phyloP scores from a whole-genome alignment of 2,797 vertebrate genomes.

The Gobio occitaniae region DNA sequence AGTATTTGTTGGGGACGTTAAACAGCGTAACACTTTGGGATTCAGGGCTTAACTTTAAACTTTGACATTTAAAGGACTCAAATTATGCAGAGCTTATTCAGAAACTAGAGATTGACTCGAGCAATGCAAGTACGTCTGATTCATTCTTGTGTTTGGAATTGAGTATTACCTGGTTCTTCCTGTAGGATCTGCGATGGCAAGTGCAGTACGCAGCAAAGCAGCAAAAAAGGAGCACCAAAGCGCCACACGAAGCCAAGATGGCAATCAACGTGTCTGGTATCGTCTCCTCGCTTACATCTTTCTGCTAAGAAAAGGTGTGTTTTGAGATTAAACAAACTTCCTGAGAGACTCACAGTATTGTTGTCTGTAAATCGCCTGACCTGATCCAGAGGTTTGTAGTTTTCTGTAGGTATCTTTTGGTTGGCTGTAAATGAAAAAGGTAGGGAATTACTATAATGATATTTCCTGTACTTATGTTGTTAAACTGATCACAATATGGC shows the following conservation, averaged over 20 bases:
- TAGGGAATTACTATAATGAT: neutral
- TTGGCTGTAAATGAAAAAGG: constrained; percentile 32
- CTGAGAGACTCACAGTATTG: neutral
- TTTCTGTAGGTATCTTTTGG: neutral
- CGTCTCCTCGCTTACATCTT: neutral
- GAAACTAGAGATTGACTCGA: neutral
- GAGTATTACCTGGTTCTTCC: constrained; percentile 76
- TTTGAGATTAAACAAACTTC: neutral
- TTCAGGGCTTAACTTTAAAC: neutral
- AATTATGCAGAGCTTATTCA: neutral
- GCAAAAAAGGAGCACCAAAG: constrained; percentile 77
- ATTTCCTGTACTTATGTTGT: neutral
- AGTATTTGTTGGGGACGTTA: neutral
- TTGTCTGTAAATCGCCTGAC: neutral
- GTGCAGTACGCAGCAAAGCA: constrained; percentile 69
- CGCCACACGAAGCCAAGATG: constrained; percentile 77
- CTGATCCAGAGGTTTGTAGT: neutral
- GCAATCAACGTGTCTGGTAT: constrained; percentile 71
- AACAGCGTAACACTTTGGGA: neutral
- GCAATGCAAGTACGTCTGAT: neutral
- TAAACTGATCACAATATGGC: neutral
- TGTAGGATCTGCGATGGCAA: constrained; percentile 72
- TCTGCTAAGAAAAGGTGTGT: constrained; percentile 45
- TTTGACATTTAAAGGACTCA: neutral
- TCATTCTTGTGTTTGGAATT: neutral